Evolutionary conservation across 2,113 vertebrate genomes (phyloP), one percentile per base, ranked within the genome.

Genomic region (Meles meles): DNA sequence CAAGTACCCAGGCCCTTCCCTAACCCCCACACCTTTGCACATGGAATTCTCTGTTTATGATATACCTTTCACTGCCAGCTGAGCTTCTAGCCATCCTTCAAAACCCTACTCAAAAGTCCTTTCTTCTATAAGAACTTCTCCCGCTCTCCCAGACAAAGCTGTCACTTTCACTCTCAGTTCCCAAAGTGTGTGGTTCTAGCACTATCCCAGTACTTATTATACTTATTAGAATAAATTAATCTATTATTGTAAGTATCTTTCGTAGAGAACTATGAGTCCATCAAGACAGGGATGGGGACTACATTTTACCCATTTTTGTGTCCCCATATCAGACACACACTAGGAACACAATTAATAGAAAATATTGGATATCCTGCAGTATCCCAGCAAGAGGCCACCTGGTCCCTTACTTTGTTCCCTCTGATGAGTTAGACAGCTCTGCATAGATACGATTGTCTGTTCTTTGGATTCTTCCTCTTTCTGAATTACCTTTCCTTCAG

Each of bases 41-140:
- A 69, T 29, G 49, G 39, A 93, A 11, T 88, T 90, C 25, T 77
- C 37, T 42, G 37, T 74, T 81, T n/a, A 71, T 6, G 47, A 91
- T 81, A 82, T 79, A 82, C 20, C 44, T 90, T 90, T 87, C 4
- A 27, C 31, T 37, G 88, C 21, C 65, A 65, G 69, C 65, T 91
- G 65, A 94, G 71, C 47, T 91, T 93, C 82, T 94, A 89, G 29
- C n/a, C n/a, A 96, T 29, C 65, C 59, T 85, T 84, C 25, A 89
- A 67, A 93, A 57, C 15, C 79, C 87, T 57, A 57, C 65, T 63
- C 59, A 37, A 31, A 94, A 90, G 55, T 61, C 63, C 34, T 61
- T 84, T 39, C 71, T 37, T 67, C 81, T 94, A 4, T 61, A 69
- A 93, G 18, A 87, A 87, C 3, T 25, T 94, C 63, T 79, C 84